Percentiles rank a stretch among this genome's conserved stretches.
Evolutionary conservation across 2,113 vertebrate species (phyloP).

Genomic region (Chiloscyllium plagiosum): DNA sequence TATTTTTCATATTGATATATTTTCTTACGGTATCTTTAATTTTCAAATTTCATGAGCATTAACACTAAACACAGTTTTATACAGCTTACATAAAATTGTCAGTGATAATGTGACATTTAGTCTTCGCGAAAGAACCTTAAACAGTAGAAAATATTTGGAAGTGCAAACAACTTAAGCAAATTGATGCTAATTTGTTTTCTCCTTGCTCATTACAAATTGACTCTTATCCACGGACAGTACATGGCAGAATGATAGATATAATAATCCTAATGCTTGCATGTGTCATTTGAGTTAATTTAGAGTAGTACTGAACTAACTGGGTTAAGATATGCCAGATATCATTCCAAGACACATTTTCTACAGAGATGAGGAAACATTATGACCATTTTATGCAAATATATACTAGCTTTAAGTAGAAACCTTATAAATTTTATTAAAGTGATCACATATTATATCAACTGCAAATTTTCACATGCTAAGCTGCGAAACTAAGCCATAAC

Average conservation of each 20-base stretch:
- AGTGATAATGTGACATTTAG: neutral
- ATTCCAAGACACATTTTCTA: neutral
- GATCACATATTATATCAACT: neutral
- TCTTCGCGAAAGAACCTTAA: no score
- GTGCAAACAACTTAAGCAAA: neutral
- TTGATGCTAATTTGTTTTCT: neutral
- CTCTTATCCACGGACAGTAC: neutral
- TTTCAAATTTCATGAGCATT: neutral
- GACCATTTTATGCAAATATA: neutral
- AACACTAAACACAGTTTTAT: neutral
- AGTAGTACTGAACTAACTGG: neutral
- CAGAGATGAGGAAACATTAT: neutral
- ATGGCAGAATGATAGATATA: neutral
- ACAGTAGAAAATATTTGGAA: neutral
- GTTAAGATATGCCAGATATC: neutral
- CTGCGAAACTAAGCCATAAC: neutral
- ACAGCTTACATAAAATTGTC: neutral
- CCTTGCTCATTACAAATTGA: neutral
- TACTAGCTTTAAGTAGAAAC: neutral
- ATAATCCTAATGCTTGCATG: neutral
- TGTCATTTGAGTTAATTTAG: neutral
- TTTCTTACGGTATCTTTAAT: neutral
- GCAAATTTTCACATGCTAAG: neutral
- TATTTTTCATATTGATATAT: neutral
- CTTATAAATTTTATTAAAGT: neutral